Conservation (phyloP, 2,888 invertebrate species). For the Eucera pruinosa region DNA sequence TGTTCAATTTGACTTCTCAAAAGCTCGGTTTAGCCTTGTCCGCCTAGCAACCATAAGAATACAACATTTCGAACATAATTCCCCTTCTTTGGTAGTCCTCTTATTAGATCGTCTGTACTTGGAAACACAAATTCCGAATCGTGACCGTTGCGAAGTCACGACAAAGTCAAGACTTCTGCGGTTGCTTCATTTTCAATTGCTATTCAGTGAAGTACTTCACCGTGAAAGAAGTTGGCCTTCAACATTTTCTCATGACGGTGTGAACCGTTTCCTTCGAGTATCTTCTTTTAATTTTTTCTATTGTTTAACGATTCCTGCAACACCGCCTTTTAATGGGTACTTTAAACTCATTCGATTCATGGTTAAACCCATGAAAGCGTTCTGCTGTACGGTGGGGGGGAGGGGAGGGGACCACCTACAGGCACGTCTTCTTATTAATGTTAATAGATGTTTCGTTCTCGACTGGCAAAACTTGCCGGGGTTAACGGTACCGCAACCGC, state of each 20-base stretch:
- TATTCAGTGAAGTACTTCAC: conserved; percentile 29
- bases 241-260: neutral
- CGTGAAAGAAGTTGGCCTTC: conserved; percentile 11
- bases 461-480: conserved; percentile 70
- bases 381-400: conserved; percentile 26
- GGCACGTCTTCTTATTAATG: conserved; percentile 72
- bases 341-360: neutral
- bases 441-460: conserved; percentile 77
- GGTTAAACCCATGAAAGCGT: conserved; percentile 39
- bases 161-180: conserved; percentile 24
- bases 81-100: conserved; percentile 5
- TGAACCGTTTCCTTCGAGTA: neutral
- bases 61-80: neutral
- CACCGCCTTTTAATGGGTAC: neutral
- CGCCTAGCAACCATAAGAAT: neutral
- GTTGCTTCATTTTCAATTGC: conserved; percentile 29
- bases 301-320: neutral
- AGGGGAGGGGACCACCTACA: conserved; percentile 71
- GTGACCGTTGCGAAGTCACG: conserved; percentile 34
- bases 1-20: too few species aligned
- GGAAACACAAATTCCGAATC: conserved; percentile 13
- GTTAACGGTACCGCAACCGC: conserved; percentile 75
- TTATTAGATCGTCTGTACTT: neutral
- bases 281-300: neutral
- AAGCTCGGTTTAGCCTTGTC: neutral